Evolutionary conservation across 2,797 vertebrate genomes (phyloP), one percentile per base, ranked within the genome.

Genomic region (Enteromius anoplus): DNA sequence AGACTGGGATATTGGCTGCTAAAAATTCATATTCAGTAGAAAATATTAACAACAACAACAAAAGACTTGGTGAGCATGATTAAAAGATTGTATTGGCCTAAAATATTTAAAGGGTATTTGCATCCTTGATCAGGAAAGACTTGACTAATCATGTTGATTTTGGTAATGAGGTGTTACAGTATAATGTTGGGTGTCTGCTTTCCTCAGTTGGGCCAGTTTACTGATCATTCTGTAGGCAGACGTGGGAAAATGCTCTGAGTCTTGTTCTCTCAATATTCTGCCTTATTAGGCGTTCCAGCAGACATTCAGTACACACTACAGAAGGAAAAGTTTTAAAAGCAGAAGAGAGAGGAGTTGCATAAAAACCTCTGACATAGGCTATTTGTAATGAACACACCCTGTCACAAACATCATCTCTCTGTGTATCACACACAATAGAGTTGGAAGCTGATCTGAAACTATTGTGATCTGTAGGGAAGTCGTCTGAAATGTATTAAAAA

Each of bases 161-260:
- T 85, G 68, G 42, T 75, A 84, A 84, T 81, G 86, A 55, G 42
- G 66, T 47, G 40, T 78, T 9, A 72, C 71, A 42, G 68, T 77
- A 58, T 42, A 76, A 47, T 58, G 17, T 11, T 78, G 58, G 29
- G 49, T 73, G 21, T 73, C 58, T 82, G 37, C 68, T 34, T 81
- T 73, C 34, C 53, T 14, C n/a, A 47, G 14, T 60, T 73, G 32
- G 29, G 34, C 23, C 45, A 26, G 4, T 71, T 80, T 77, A 10
- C 72, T 17, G 2, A 17, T 49, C 26, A 10, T 17, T 80, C 32
- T 65, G 72, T 76, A 83, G 34, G 49, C 70, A 66, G 66, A 75
- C 45, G 29, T 68, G 80, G 26, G 45, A 32, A 55, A 62, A 58
- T 0, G 0, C 45, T 47, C 32, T 78, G 62, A 68, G 2, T 29